Conservation (phyloP, 2,888 invertebrate genomes). For the Plagodis pulveraria region DNA sequence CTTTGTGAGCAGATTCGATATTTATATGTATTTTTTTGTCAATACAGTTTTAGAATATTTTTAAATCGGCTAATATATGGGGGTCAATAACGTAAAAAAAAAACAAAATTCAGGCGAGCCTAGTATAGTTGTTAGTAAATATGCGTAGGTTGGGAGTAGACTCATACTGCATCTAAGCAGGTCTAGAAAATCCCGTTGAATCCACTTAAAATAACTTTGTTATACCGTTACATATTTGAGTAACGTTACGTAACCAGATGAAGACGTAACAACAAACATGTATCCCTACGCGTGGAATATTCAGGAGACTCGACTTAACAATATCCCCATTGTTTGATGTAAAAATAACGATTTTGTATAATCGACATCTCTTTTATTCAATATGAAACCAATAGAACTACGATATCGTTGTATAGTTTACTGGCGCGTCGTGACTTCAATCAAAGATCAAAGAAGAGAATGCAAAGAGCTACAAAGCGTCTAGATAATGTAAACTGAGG, state of each 20-base stretch:
- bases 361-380: constrained; percentile 23
- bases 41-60: no score
- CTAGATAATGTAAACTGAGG: constrained; percentile 30
- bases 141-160: no score
- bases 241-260: constrained; percentile 22
- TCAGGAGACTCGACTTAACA: constrained; percentile 21
- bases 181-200: constrained; percentile 11
- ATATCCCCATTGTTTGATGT: constrained; percentile 32
- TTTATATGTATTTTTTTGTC: no score
- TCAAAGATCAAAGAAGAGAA: constrained; percentile 37
- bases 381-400: constrained; percentile 23
- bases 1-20: no score
- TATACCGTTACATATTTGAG: constrained; percentile 12
- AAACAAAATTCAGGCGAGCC: no score
- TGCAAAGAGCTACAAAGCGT: constrained; percentile 29
- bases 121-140: no score
- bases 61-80: no score
- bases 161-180: not conserved
- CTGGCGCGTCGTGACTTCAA: constrained; percentile 28
- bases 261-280: constrained; percentile 32
- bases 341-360: constrained; percentile 19
- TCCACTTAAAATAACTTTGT: constrained; percentile 19
- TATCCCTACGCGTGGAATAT: constrained; percentile 16
- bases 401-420: constrained; percentile 25
- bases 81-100: no score